Evolutionary conservation across 2,113 vertebrate species (phyloP).

Genomic region (Melospiza melodia): DNA sequence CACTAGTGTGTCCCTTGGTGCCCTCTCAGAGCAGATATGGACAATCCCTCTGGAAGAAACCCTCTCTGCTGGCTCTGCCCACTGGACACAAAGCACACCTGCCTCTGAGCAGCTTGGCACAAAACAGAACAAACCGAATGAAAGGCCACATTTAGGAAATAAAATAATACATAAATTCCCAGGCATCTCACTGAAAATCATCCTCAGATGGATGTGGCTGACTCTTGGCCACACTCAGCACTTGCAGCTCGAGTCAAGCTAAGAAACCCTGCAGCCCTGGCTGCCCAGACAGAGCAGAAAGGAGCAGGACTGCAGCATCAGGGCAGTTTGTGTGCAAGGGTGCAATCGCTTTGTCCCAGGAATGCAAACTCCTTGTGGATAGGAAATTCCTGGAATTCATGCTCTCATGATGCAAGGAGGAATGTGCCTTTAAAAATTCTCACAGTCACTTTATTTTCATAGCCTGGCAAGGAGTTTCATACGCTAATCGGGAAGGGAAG

Average conservation of each 20-base stretch:
- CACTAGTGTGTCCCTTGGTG: neutral
- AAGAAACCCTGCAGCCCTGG: neutral
- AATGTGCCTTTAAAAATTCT: constrained; percentile 35
- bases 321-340: neutral
- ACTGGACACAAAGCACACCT: neutral
- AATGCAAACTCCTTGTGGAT: constrained; percentile 44
- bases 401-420: neutral
- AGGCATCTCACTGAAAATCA: neutral
- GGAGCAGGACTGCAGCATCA: neutral
- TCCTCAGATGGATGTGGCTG: neutral
- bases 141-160: neutral
- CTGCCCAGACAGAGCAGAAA: neutral
- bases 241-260: neutral
- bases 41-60: neutral
- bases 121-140: neutral
- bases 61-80: neutral
- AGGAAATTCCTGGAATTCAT: constrained; percentile 69
- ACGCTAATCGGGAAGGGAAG: neutral
- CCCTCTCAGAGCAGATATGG: neutral
- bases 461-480: neutral
- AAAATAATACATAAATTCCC: neutral
- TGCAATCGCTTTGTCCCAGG: neutral
- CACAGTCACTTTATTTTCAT: constrained; percentile 3
- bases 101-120: fast-evolving
- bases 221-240: neutral